A percentile compares a stretch with the other conserved stretches of the same genome.
Conservation (phyloP, 2,113 vertebrate species). For the Odocoileus virginianus region DNA sequence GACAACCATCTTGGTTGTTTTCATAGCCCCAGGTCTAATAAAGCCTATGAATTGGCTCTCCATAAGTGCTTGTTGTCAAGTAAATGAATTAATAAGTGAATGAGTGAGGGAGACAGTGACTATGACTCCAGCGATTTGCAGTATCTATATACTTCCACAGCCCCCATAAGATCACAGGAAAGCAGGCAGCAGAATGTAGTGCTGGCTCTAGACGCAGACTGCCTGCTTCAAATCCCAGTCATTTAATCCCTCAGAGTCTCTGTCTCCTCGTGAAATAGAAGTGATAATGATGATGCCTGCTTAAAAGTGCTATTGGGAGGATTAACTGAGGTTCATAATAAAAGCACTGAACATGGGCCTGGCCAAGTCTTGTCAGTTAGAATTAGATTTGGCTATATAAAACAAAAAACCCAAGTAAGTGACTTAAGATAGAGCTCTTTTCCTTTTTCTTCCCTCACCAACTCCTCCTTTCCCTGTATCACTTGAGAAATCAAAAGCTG, state of each 20-base stretch:
- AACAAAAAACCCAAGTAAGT: neutral
- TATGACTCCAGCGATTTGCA: neutral
- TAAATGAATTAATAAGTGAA: neutral
- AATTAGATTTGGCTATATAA: neutral
- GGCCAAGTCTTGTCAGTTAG: neutral
- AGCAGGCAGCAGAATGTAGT: neutral
- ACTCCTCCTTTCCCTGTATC: neutral
- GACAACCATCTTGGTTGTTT: neutral
- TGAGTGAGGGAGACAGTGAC: neutral
- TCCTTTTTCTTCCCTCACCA: neutral
- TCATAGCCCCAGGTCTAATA: neutral
- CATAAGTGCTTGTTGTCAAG: neutral
- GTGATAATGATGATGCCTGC: neutral
- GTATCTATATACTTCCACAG: neutral
- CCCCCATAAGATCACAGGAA: neutral
- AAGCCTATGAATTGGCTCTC: neutral
- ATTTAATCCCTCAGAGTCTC: neutral
- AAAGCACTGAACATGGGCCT: neutral
- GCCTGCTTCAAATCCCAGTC: neutral
- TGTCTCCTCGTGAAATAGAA: neutral
- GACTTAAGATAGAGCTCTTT: neutral
- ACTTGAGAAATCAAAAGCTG: neutral
- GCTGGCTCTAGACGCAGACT: neutral
- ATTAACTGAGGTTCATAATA: neutral
- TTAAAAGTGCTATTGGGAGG: neutral